A percentile compares a stretch with the other conserved stretches of the same genome.
phyloP scores from a whole-genome alignment of 2,113 vertebrate species.

The Silurus glanis region DNA sequence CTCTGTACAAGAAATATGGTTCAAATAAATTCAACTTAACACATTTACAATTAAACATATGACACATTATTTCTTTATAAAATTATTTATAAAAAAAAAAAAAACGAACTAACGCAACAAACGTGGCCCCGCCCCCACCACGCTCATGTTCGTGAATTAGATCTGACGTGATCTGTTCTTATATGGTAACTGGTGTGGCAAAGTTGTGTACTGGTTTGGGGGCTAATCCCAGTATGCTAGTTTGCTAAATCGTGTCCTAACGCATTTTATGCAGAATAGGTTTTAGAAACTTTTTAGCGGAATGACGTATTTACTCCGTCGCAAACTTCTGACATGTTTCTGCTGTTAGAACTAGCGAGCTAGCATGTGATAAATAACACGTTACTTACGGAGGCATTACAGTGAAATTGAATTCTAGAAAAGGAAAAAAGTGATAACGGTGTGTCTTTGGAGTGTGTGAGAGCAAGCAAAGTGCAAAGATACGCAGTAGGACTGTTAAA shows the following conservation, averaged over 20 bases:
- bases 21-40: no score
- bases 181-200: background rate
- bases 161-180: background rate
- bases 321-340: background rate
- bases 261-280: background rate
- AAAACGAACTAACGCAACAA: background rate
- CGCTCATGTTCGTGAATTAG: background rate
- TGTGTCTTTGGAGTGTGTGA: slow-evolving; percentile 4
- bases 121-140: background rate
- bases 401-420: background rate
- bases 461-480: background rate
- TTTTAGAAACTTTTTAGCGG: background rate
- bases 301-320: no score
- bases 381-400: background rate
- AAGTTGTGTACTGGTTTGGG: background rate
- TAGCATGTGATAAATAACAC: background rate
- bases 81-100: background rate
- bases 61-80: background rate
- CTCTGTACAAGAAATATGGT: no score
- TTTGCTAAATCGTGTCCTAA: background rate
- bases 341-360: background rate
- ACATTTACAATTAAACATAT: no score
- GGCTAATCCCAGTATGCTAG: background rate
- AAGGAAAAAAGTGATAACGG: background rate
- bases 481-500: background rate